Evolutionary conservation across 2,797 vertebrate genomes (phyloP), one percentile per base, ranked within the genome.

Genomic region (Mionectes olivaceus): DNA sequence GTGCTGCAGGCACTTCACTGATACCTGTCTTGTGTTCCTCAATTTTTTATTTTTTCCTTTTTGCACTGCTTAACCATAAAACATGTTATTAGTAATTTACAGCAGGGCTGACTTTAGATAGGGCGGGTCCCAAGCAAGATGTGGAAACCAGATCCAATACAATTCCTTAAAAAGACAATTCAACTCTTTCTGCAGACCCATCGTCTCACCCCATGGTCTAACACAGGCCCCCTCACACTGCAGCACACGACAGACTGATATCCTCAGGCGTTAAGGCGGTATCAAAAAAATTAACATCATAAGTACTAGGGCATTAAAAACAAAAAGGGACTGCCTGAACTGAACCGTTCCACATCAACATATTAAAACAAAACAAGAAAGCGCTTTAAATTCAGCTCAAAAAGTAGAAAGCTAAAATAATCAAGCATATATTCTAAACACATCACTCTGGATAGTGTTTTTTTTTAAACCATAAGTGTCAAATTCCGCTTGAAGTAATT

Each of bases 401-500:
- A 63, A 85, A 83, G 30, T 25, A 85, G 75, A 52, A 52, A 39
- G 28, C 41, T 61, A 67, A 93, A 87, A 80, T 22, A 93, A 61
- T 25, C 57, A 76, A 91, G 93, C 43, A 41, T 19, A 53, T 43
- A 92, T 92, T 91, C 69, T 47, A 91, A 95, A 87, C 56, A 85
- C 41, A 75, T 55, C 35, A 49, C 28, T 67, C 7, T 22, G 28
- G 11, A 56, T 64, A 25, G 50, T 8, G 16, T 70, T 75, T 75
- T 83, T 90, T 83, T 9, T 1, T 9, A 79, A 90, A 89, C 28
- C 17, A 1, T 61, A 91, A 92, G 78, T 81, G 33, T 73, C 55
- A 93, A 90, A 92, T 73, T 77, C 70, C 10, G 39, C 67, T 83
- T 82, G 61, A 86, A 94, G 79, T 87, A 78, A 83, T 93, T 91